These are phyloP conservation scores for Turnix velox DNA, from an alignment of 2,113 vertebrate genomes.

Conservation along the genomic window DNA sequence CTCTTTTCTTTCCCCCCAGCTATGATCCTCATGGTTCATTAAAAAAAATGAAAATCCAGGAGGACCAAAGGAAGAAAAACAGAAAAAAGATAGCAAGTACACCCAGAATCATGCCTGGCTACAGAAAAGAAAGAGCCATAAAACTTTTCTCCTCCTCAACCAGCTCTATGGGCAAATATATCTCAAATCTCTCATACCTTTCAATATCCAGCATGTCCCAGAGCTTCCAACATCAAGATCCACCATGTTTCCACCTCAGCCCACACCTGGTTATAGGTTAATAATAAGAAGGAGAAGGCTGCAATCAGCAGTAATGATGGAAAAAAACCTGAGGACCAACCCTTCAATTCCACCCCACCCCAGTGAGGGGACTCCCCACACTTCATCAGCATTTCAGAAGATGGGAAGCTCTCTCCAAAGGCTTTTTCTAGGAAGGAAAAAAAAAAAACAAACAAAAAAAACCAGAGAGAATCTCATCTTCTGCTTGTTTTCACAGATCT, in stretches of 20 bases:
- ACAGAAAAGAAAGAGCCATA: background rate
- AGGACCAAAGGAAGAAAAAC: background rate
- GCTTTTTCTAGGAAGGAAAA: background rate
- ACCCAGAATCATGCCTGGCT: background rate
- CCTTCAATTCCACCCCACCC: background rate
- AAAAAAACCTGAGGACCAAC: background rate
- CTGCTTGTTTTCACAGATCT: background rate
- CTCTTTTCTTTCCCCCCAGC: background rate
- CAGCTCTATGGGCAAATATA: background rate
- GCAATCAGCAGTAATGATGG: background rate
- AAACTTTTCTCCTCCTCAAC: background rate
- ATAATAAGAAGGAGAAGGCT: background rate
- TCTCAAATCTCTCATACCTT: background rate
- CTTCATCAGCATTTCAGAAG: background rate
- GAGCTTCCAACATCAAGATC: background rate
- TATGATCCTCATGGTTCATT: background rate
- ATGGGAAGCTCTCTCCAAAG: background rate
- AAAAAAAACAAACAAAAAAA: too few relatives aligned
- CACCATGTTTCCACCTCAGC: accelerated
- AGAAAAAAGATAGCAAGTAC: background rate
- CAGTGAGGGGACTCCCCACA: background rate
- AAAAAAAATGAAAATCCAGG: background rate
- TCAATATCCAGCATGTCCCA: background rate
- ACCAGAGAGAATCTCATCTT: background rate
- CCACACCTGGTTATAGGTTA: background rate